Percentiles rank a stretch among this genome's conserved stretches.
phyloP scores from a whole-genome alignment of 2,797 vertebrate genomes.

The Mormyrus hasselquistii region DNA sequence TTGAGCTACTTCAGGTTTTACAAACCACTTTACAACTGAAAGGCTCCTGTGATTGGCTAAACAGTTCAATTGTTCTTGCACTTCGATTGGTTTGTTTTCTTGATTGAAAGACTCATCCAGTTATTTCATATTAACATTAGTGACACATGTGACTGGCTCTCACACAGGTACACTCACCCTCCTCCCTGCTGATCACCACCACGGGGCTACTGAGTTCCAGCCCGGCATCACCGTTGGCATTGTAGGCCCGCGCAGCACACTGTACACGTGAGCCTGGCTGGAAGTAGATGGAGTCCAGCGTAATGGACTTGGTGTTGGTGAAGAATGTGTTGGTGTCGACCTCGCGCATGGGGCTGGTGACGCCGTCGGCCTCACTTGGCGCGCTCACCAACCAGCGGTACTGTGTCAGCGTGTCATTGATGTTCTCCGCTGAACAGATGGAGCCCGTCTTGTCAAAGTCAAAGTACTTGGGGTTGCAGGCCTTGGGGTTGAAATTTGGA shows the following conservation, averaged over 20 bases:
- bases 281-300: slow-evolving; percentile 76
- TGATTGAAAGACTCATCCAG: background rate
- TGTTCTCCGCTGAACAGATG: slow-evolving; percentile 71
- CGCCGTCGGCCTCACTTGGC: slow-evolving; percentile 68
- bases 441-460: slow-evolving; percentile 80
- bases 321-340: slow-evolving; percentile 78
- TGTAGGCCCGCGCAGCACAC: slow-evolving; percentile 70
- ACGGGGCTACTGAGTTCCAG: slow-evolving; percentile 71
- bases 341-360: slow-evolving; percentile 75
- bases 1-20: background rate
- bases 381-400: slow-evolving; percentile 75
- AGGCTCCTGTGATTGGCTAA: background rate
- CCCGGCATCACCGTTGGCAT: slow-evolving; percentile 65
- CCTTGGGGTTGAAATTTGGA: slow-evolving; percentile 43
- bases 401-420: slow-evolving; percentile 74
- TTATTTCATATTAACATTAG: background rate
- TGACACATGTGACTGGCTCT: background rate
- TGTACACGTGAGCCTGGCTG: slow-evolving; percentile 73
- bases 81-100: background rate
- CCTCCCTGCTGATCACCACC: slow-evolving; percentile 61
- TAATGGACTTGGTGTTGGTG: slow-evolving; percentile 75
- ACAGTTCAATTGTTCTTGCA: background rate
- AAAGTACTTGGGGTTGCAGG: slow-evolving; percentile 76
- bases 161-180: slow-evolving; percentile 53
- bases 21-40: background rate